Conservation (phyloP, 2,888 invertebrate genomes). For the Drosophila fungiperda region DNA sequence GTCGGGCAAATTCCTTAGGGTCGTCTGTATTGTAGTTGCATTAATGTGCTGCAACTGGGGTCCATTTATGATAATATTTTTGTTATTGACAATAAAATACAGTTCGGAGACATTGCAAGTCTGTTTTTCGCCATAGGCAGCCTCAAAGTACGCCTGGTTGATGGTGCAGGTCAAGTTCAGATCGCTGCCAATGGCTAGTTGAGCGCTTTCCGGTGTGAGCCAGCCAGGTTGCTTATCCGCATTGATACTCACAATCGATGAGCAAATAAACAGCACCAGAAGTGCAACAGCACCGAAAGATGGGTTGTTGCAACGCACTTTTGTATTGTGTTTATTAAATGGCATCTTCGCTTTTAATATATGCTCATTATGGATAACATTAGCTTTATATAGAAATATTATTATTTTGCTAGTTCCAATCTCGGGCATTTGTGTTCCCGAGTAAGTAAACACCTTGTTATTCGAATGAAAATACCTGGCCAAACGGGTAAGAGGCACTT, state of each 20-base stretch:
- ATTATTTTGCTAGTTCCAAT: conserved; percentile 31
- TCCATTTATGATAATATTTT: conserved; percentile 2
- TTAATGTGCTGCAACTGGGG: conserved; percentile 54
- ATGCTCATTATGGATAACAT: conserved; percentile 13
- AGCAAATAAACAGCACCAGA: neutral
- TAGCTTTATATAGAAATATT: neutral
- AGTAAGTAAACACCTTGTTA: conserved; percentile 54
- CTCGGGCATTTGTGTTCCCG: conserved; percentile 14
- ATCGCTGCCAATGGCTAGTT: conserved; percentile 74
- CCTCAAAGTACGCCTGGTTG: conserved; percentile 60
- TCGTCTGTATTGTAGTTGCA: conserved; percentile 67
- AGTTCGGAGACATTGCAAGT: conserved; percentile 68
- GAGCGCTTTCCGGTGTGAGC: conserved; percentile 66
- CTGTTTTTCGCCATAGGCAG: conserved; percentile 7
- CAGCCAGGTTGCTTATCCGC: conserved; percentile 63
- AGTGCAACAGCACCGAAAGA: neutral
- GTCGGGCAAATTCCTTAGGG: conserved; percentile 66
- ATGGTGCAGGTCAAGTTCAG: conserved; percentile 81
- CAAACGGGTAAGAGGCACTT: conserved; percentile 56
- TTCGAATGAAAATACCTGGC: conserved; percentile 54
- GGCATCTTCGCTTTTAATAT: conserved; percentile 29
- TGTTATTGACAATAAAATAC: conserved; percentile 59
- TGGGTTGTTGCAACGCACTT: conserved; percentile 10
- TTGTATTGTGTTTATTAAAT: conserved; percentile 2
- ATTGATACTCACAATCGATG: neutral